Base-by-base conservation (phyloP, 2,797 vertebrate species). In the Pangasius krempfi region DNA sequence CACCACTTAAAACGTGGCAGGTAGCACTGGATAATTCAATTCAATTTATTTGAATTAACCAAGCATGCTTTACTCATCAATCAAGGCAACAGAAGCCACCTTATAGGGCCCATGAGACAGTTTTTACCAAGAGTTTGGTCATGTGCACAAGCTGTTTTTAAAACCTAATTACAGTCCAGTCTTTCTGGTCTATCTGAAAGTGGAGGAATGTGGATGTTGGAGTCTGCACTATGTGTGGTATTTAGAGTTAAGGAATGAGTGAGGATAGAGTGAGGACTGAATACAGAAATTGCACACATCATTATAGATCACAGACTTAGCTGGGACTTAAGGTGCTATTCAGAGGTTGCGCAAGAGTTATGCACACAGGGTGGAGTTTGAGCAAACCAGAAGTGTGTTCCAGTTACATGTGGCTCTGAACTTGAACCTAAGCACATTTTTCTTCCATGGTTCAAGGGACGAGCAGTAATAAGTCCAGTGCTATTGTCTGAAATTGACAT, bases 41-140 rank as follows among this genome's bases (percentile, higher is more conserved):
- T 70, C 50, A 37, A 8, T 81, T 68, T 27, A 33, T 73, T 70
- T 81, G 40, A 86, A 68, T 60, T 81, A 58, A 58, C 85, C 76
- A 13, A 86, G 66, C 66, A 81, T 82, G 88, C 33, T 86, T 73
- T 62, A 62, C n/a, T 89, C 40, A 89, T 89, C 75, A 82, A 14
- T 68, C 60, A 56, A 22, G 54, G 54, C 54, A 60, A 40, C n/a
- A 56, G 50, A 54, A 56, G 66, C 30, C 50, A 85, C 60, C 20
- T 84, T 30, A 66, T 66, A 66, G 44, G 8, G 9, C 27, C 54
- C 82, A 20, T 12, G 82, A 47, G 82, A 33, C 27, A 50, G 47
- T 16, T 70, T 70, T 70, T 70, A 27, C 9, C 13, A 83, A 47
- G 37, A 84, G 62, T 84, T 50, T 84, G n/a, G 10, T 82, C 56